These are phyloP conservation scores for Formica selysi DNA, from an alignment of 1,140 invertebrate genomes.

Conservation along the genomic window DNA sequence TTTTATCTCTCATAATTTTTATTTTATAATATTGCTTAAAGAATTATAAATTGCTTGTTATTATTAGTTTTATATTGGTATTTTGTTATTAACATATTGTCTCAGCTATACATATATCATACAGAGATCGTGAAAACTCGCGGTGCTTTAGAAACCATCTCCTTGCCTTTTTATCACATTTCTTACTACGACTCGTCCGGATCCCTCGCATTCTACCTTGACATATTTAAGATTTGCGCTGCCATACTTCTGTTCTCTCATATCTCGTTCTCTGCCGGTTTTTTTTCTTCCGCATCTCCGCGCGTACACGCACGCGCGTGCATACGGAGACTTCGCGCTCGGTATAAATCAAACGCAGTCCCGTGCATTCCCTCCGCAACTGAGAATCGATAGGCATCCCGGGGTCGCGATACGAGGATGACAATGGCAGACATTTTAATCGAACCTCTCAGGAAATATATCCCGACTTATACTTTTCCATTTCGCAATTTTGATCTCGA, in stretches of 20 bases:
- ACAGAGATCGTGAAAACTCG: slow-evolving; percentile 9
- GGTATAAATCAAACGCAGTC: slow-evolving; percentile 81
- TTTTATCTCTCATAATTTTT: neutral
- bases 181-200: slow-evolving; percentile 15
- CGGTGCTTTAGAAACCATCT: neutral
- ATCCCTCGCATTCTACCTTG: slow-evolving; percentile 39
- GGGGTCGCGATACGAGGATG: slow-evolving; percentile 72
- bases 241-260: slow-evolving; percentile 50
- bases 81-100: slow-evolving; percentile 10
- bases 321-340: slow-evolving; percentile 36
- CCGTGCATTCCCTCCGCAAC: slow-evolving; percentile 75
- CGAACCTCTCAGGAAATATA: slow-evolving; percentile 71
- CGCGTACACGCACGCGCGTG: slow-evolving; percentile 29
- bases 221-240: slow-evolving; percentile 49
- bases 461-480: slow-evolving; percentile 43
- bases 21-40: neutral
- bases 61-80: neutral
- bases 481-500: slow-evolving; percentile 46
- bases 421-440: slow-evolving; percentile 78
- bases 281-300: slow-evolving; percentile 31
- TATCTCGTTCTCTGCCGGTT: slow-evolving; percentile 41
- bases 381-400: slow-evolving; percentile 79
- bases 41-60: neutral
- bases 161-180: slow-evolving; percentile 9
- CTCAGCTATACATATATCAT: neutral